Conservation (phyloP, 2,113 vertebrate species). For the Phrynocephalus versicolor region DNA sequence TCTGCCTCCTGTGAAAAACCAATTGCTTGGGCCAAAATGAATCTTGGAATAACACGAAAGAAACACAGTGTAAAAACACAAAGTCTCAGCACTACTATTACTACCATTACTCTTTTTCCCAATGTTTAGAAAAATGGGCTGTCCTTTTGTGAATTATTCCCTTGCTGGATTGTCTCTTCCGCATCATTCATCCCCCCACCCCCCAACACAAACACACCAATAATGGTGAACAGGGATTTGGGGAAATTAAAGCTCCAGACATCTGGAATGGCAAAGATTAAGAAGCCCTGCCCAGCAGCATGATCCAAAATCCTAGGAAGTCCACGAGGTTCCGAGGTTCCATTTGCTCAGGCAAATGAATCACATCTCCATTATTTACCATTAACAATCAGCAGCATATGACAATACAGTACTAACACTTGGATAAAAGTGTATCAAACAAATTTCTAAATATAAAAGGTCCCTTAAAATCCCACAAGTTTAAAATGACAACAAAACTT, state of each 20-base stretch:
- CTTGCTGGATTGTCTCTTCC: not conserved
- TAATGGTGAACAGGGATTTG: too few species aligned
- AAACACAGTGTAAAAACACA: not conserved
- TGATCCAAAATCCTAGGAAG: not conserved
- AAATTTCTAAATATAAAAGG: not conserved
- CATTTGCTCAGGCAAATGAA: not conserved
- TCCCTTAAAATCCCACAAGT: not conserved
- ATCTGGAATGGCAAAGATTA: too few species aligned
- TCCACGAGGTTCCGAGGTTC: too few species aligned
- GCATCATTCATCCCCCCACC: not conserved
- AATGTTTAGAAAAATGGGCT: not conserved
- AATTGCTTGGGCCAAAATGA: not conserved
- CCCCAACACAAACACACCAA: too few species aligned
- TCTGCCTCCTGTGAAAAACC: not conserved
- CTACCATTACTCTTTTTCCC: not conserved
- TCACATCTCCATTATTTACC: not conserved
- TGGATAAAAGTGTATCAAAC: not conserved
- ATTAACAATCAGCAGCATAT: not conserved
- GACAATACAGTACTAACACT: not conserved
- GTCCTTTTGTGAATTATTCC: not conserved
- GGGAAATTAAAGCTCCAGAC: too few species aligned
- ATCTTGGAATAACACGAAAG: not conserved
- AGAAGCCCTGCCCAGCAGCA: not conserved
- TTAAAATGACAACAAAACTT: not conserved
- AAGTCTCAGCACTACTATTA: not conserved